Evolutionary conservation across 2,113 vertebrate species (phyloP), one percentile per base, ranked within the genome.

Genomic region (Gasterosteus nipponicus): DNA sequence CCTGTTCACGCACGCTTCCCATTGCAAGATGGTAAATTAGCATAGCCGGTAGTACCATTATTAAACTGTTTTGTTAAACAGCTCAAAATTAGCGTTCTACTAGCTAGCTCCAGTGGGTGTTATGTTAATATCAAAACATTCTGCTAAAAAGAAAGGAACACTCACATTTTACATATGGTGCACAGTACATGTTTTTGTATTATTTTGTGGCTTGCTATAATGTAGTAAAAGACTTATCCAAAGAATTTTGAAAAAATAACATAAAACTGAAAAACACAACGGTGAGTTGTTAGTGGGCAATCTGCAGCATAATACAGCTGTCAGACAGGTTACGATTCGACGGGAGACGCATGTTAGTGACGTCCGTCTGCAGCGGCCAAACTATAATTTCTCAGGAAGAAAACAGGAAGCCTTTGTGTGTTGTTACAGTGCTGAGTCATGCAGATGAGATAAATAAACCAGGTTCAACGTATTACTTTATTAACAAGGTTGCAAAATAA

Each of bases 1-100:
- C 73, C 26, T 35, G 19, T 44, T 81, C 78, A 72, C 88, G 77
- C 73, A 75, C 60, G 82, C 75, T 86, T 82, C 80, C 82, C 75
- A 79, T 61, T 60, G 79, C 68, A 60, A 82, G 63, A 66, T 58
- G 65, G 66, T 47, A 57, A 78, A 86, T 86, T 82, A 78, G 86
- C 80, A 84, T 77, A 54, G 79, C 22, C 22, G 22, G 22, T n/a
- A 59, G 56, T 53, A 12, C 62, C 16, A 18, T 8, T 49, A 46
- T 67, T 61, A 58, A 80, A 63, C 7, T 41, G 33, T 85, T 76
- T 31, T 54, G 73, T 66, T 77, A 60, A 79, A 75, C 66, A 22
- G 71, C 69, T 71, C 54, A 51, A 69, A 78, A 80, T 26, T 26
- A 26, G 22, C 22, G 22, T 26, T 26, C 22, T 26, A 26, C 22